Percentiles rank a stretch among this genome's conserved stretches.
Evolutionary conservation across 64 coral and sea anemone species (phyloP).

Genomic region (Cladopsammia gracilis): DNA sequence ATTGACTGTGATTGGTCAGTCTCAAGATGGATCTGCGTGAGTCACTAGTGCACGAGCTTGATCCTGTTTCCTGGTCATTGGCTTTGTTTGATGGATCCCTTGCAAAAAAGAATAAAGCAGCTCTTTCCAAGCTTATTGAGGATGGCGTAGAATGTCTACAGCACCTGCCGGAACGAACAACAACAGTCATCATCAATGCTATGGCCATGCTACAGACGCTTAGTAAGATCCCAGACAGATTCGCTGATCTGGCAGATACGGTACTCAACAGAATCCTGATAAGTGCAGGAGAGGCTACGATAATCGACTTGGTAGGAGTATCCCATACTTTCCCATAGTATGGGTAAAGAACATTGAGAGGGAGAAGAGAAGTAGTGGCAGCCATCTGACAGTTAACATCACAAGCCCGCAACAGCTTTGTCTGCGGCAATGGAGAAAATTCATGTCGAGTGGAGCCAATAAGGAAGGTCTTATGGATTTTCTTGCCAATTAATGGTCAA

Average conservation of each 20-base stretch:
- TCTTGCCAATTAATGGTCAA: slow-evolving; percentile 21
- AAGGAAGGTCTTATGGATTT: slow-evolving; percentile 33
- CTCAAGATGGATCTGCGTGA: slow-evolving; percentile 66
- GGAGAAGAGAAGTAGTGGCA: neutral
- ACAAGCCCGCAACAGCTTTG: slow-evolving; percentile 44
- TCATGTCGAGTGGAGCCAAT: slow-evolving; percentile 29
- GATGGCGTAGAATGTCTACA: neutral
- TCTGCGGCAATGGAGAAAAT: slow-evolving; percentile 65
- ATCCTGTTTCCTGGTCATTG: slow-evolving; percentile 62
- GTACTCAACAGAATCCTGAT: slow-evolving; percentile 47
- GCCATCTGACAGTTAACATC: slow-evolving; percentile 29
- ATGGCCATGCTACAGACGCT: slow-evolving; percentile 67
- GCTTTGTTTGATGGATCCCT: slow-evolving; percentile 58
- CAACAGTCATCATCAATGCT: slow-evolving; percentile 61
- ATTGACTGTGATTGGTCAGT: slow-evolving; percentile 79
- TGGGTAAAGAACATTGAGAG: slow-evolving; percentile 47
- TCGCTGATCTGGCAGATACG: slow-evolving; percentile 49
- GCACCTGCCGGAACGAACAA: slow-evolving; percentile 6
- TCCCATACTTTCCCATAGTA: slow-evolving; percentile 27
- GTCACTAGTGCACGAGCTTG: slow-evolving; percentile 48
- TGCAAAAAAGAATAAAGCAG: slow-evolving; percentile 64
- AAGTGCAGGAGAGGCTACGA: slow-evolving; percentile 26
- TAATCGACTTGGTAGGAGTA: slow-evolving; percentile 64
- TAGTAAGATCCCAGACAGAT: slow-evolving; percentile 16
- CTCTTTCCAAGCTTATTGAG: slow-evolving; percentile 58